Evolutionary conservation across 2,797 vertebrate genomes (phyloP).

Genomic region (Cuniculus paca): DNA sequence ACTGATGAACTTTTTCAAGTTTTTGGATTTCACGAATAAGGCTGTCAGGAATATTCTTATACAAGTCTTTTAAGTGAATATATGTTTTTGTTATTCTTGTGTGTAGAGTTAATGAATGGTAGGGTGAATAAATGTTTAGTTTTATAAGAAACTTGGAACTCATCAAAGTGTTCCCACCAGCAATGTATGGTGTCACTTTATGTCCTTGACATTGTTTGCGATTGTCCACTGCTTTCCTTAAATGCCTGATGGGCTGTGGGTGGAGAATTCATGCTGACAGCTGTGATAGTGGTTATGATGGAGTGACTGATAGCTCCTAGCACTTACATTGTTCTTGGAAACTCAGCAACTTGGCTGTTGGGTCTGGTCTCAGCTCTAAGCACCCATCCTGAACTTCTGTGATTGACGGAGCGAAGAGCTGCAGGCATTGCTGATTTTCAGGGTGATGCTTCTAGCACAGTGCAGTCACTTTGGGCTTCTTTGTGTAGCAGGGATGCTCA

Average conservation of each 20-base stretch:
- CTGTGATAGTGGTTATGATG: background rate
- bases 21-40: background rate
- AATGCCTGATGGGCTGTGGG: background rate
- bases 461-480: slow-evolving; percentile 53
- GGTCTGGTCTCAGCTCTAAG: slow-evolving; percentile 6
- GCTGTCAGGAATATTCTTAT: background rate
- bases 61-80: background rate
- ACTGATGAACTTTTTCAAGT: background rate
- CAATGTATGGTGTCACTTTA: accelerated
- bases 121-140: background rate
- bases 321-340: slow-evolving; percentile 2
- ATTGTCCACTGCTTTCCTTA: background rate
- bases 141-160: background rate
- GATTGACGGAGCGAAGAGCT: slow-evolving; percentile 75
- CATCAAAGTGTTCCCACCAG: background rate
- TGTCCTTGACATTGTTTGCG: background rate
- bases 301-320: background rate
- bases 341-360: background rate
- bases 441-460: background rate
- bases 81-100: background rate
- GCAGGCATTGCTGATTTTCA: background rate
- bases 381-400: background rate
- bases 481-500: slow-evolving; percentile 49
- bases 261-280: background rate
- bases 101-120: background rate